Evolutionary conservation across 2,113 vertebrate genomes (phyloP).

Genomic region (Saguinus midas): DNA sequence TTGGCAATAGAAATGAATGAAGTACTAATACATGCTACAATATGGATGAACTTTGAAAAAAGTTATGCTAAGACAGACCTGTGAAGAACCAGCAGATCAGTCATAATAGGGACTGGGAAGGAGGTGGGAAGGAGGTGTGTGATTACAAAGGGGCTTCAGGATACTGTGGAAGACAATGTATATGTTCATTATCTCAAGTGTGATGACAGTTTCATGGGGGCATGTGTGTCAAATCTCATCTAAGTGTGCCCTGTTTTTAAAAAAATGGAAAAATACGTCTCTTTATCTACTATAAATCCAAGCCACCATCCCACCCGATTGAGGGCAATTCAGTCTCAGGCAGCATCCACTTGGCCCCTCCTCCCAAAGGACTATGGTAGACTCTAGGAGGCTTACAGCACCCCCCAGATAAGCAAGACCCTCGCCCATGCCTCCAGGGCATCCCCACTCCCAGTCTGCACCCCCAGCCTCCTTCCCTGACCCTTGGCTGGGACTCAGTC

Average conservation of each 20-base stretch:
- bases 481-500: background rate
- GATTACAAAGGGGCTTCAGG: background rate
- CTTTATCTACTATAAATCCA: background rate
- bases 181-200: background rate
- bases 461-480: too few species aligned
- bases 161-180: background rate
- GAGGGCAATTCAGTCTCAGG: background rate
- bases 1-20: background rate
- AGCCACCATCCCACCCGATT: background rate
- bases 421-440: too few species aligned
- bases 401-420: background rate
- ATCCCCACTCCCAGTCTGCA: background rate
- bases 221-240: background rate
- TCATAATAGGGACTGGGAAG: fast-evolving
- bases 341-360: background rate
- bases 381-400: background rate
- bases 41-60: background rate
- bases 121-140: background rate
- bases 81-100: background rate
- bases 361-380: background rate
- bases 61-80: background rate
- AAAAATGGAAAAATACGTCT: background rate
- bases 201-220: background rate
- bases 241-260: background rate
- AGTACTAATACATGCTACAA: background rate